Evolutionary conservation across 1,140 invertebrate species (phyloP), one percentile per base, ranked within the genome.

Genomic region (Archegozetes longisetosus): DNA sequence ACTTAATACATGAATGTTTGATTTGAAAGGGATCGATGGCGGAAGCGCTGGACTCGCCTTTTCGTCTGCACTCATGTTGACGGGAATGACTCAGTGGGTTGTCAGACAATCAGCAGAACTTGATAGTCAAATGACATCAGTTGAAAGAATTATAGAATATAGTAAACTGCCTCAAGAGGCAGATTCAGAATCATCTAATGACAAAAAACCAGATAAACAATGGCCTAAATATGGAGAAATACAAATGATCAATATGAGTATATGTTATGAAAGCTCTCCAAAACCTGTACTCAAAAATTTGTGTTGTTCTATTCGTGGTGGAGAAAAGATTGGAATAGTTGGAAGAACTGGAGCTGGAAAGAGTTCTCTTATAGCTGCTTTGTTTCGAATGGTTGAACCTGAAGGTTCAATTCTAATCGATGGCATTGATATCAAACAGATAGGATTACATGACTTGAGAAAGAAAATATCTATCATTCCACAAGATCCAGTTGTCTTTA

Each of bases 81-180:
- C 53, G 17, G 53, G 53, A n/a, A 25, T 28, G 20, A 55, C 53
- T n/a, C 53, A 55, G 25, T 55, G 25, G 17, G 32, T 6, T 40
- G 32, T 90, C 60, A 75, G 82, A 56, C 84, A 88, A 67, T 81
- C 80, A 17, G 80, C 86, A 0, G 86, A 90, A 70, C 81, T 85
- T 2, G 78, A 90, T 64, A 83, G 83, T 55, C 79, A 88, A 68
- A 84, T 91, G 80, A 86, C 85, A 1, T 83, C 84, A 29, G 84
- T 89, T 13, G 86, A 91, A 68, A 74, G 86, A 46, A 79, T 89
- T 1, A 66, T 87, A 2, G 85, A 90, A 66, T 91, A 89, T 68
- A 80, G 79, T 0, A 74, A 78, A 46, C 71, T 89, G 1, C 77
- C 82, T 49, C 70, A 82, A 20, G 85, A 87, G 71, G 25, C 74